Conservation (phyloP, 2,888 invertebrate genomes). For the Lepetodrilus schrolli region DNA sequence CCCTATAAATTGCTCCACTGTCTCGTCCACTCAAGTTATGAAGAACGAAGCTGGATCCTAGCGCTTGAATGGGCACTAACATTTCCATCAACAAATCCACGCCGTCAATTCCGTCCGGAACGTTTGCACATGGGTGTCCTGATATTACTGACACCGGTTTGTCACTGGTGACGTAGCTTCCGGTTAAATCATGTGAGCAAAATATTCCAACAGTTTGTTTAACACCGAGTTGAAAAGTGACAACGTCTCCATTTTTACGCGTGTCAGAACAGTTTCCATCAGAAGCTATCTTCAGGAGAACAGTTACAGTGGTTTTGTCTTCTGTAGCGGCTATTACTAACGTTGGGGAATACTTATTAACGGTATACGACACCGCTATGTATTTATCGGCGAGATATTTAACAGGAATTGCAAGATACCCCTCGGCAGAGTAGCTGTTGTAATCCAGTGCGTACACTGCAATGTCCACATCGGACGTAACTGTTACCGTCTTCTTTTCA, state of each 20-base stretch:
- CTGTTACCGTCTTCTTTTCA: neutral
- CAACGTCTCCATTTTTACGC: neutral
- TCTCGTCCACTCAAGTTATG: neutral
- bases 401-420: constrained; percentile 18
- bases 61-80: neutral
- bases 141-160: constrained; percentile 17
- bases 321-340: neutral
- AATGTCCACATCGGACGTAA: neutral
- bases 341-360: neutral
- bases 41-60: neutral
- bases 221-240: neutral
- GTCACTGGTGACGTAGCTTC: neutral
- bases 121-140: constrained; percentile 15
- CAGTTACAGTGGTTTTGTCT: neutral
- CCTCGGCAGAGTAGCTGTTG: constrained; percentile 10
- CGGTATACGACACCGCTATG: neutral
- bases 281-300: neutral
- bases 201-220: neutral
- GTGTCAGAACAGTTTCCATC: neutral
- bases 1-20: neutral
- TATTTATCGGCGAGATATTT: neutral
- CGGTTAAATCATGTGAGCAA: constrained; percentile 7
- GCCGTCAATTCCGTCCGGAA: neutral
- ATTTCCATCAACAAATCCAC: constrained; percentile 10
- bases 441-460: neutral